Percentiles rank a stretch among this genome's conserved stretches.
Conservation (phyloP, 2,888 invertebrate genomes). For the Caenorhabditis drosophilae region DNA sequence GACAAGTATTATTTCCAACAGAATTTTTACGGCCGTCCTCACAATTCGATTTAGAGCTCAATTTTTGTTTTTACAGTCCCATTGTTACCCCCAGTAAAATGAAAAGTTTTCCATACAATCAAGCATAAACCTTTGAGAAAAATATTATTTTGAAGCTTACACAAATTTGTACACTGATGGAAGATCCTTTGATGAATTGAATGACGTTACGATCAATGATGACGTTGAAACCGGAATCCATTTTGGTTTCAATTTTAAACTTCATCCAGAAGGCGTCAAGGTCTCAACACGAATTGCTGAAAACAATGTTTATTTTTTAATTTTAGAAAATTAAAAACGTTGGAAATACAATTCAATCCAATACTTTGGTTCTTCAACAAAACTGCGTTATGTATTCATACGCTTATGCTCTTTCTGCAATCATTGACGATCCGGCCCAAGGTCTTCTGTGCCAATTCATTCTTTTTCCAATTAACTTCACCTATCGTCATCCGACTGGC, state of each 20-base stretch:
- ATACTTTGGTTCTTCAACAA: constrained; percentile 34
- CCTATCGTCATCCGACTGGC: constrained; percentile 21
- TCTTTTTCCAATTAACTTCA: constrained; percentile 15
- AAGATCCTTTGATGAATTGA: constrained; percentile 37
- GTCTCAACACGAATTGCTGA: too few species aligned
- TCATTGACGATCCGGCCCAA: constrained; percentile 8
- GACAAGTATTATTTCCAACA: too few species aligned
- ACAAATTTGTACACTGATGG: constrained; percentile 30
- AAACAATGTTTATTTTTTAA: too few species aligned
- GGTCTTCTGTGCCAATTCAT: constrained; percentile 18
- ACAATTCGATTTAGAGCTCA: too few species aligned
- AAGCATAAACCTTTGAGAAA: too few species aligned
- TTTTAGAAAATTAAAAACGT: constrained; percentile 19
- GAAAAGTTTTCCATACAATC: too few species aligned
- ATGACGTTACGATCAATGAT: constrained; percentile 2
- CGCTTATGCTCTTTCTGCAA: constrained; percentile 14
- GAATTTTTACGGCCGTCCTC: too few species aligned
- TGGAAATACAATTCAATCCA: constrained; percentile 32
- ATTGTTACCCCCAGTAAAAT: too few species aligned
- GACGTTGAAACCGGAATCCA: constrained; percentile 19
- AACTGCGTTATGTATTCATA: constrained; percentile 38
- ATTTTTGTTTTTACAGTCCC: too few species aligned
- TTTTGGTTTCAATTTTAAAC: constrained; percentile 36
- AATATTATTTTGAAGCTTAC: constrained; percentile 37
- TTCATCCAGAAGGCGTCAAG: constrained; percentile 42